A percentile compares a stretch with the other conserved stretches of the same genome.
Conservation (phyloP, 2,888 invertebrate genomes). For the Axea sp. region DNA sequence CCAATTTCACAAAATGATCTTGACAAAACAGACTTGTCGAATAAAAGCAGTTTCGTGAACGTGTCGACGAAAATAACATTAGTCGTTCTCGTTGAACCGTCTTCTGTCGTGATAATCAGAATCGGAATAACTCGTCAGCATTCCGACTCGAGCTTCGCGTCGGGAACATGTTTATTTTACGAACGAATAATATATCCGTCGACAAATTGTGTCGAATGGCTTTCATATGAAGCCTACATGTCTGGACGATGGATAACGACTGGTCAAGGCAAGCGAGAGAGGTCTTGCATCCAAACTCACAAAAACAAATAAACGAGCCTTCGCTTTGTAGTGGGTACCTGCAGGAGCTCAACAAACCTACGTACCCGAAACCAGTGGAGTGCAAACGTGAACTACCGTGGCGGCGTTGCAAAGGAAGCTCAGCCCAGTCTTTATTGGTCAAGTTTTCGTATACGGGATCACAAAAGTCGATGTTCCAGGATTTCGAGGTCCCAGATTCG, state of each 20-base stretch:
- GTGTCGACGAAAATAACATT: slow-evolving; percentile 34
- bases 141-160: background rate
- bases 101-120: slow-evolving; percentile 15
- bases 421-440: background rate
- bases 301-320: slow-evolving; percentile 51
- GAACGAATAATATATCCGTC: slow-evolving; percentile 16
- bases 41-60: slow-evolving; percentile 16
- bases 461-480: slow-evolving; percentile 45
- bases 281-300: slow-evolving; percentile 33
- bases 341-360: slow-evolving; percentile 46
- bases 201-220: slow-evolving; percentile 26
- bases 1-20: slow-evolving; percentile 6
- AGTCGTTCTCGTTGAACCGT: background rate
- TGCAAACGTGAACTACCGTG: slow-evolving; percentile 44
- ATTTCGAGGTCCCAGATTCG: background rate
- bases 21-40: background rate
- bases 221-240: too few species aligned
- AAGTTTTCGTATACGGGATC: slow-evolving; percentile 41
- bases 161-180: slow-evolving; percentile 6
- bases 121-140: slow-evolving; percentile 16
- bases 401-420: slow-evolving; percentile 31
- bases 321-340: slow-evolving; percentile 40
- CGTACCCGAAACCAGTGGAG: slow-evolving; percentile 57
- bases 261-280: background rate
- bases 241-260: background rate